Evolutionary conservation across 2,888 invertebrate genomes (phyloP).

Genomic region (Leptopilina myrica): DNA sequence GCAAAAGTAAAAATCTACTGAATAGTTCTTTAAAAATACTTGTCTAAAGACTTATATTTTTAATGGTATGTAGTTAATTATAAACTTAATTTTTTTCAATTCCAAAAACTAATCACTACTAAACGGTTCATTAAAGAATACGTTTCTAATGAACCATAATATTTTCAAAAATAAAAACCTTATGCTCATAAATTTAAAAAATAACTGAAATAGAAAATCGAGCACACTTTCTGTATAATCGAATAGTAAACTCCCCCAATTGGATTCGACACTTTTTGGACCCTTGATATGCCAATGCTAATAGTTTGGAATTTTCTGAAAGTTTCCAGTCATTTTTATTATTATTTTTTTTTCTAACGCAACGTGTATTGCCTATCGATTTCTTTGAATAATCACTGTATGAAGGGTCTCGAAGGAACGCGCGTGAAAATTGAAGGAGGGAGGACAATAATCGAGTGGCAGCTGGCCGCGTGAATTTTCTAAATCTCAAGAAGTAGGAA

Average conservation of each 20-base stretch:
- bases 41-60: no score
- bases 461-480: constrained; percentile 52
- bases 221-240: no score
- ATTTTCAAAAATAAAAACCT: no score
- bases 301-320: neutral
- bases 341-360: neutral
- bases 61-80: no score
- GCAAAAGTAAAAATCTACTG: no score
- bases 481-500: constrained; percentile 48
- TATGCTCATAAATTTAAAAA: no score
- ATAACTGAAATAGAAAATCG: no score
- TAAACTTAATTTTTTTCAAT: no score
- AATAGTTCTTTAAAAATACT: no score
- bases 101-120: no score
- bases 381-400: constrained; percentile 11
- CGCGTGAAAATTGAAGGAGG: constrained; percentile 32
- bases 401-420: constrained; percentile 13
- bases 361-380: constrained; percentile 2
- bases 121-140: no score
- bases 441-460: constrained; percentile 51
- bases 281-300: constrained; percentile 11
- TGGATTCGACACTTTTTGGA: neutral
- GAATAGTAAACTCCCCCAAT: neutral
- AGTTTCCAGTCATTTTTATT: constrained; percentile 33
- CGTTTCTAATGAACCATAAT: no score